Evolutionary conservation across 2,888 invertebrate genomes (phyloP), one percentile per base, ranked within the genome.

Genomic region (Danaus chrysippus): DNA sequence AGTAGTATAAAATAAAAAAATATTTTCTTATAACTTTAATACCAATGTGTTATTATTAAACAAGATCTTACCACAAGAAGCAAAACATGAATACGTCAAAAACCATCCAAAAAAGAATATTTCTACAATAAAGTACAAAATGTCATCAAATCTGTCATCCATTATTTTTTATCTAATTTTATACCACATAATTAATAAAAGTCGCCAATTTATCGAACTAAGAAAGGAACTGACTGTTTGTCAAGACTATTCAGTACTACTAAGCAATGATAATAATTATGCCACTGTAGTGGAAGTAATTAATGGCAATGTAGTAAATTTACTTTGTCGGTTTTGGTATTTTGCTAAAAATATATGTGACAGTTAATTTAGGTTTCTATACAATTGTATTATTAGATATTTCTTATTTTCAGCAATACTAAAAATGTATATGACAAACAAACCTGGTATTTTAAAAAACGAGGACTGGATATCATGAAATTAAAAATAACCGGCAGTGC

Each of bases 371-470:
- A 34, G 23, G 23, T 17, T 17, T 17, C 6, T 3, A 10, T 49
- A 17, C 0, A 3, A 49, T 17, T 17, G 15, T 49, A 49, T 17
- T 10, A 11, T 34, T 34, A 34, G 23, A 34, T 49, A 49, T 17
- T 49, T 17, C 17, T 17, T 15, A 8, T 49, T 49, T 49, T 10
- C 17, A 49, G 49, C 17, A 17, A 49, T 10, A 17, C 11, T 10
- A 17, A n/a, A 49, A 49, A 17, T 49, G n/a, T 17, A 5, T 17
- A 49, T 17, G 15, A 17, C 15, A 49, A 49, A 49, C 49, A 17
- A 49, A 17, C 49, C 9, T 49, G 49, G 49, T 49, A 49, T 49
- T 49, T 17, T 17, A 49, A 15, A 17, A 49, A 49, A 49, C 49
- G 49, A 49, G 49, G 49, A 17, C 49, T 49, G 15, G 15, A 13